Conservation (phyloP, 2,113 vertebrate genomes). For the Epinephelus cyanopodus region DNA sequence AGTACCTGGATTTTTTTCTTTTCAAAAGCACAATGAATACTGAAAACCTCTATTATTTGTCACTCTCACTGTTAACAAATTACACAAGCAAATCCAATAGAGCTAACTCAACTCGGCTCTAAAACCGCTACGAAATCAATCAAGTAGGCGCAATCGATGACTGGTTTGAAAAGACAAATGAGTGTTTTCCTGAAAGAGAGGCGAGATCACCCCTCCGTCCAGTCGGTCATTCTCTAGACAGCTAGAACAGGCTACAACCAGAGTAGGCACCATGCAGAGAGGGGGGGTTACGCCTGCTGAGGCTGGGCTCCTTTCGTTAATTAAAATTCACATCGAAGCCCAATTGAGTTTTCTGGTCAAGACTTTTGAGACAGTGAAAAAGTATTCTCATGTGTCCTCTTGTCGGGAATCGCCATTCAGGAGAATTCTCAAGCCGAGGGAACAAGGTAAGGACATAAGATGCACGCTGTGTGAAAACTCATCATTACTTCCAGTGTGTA, state of each 20-base stretch:
- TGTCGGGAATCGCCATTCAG: too few species aligned
- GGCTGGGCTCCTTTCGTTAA: slow-evolving; percentile 8
- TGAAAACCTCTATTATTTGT: slow-evolving; percentile 59
- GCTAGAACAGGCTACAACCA: slow-evolving; percentile 68
- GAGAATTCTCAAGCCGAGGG: too few species aligned
- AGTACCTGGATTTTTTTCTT: slow-evolving; percentile 83
- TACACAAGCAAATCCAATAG: slow-evolving; percentile 66
- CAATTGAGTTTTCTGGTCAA: slow-evolving; percentile 6
- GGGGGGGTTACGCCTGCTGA: slow-evolving; percentile 14
- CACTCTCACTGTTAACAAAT: slow-evolving; percentile 50
- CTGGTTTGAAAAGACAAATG: slow-evolving; percentile 63
- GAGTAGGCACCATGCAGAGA: slow-evolving; percentile 82
- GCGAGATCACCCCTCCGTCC: slow-evolving; percentile 35
- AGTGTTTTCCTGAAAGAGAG: slow-evolving; percentile 78
- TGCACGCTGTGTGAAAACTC: too few species aligned
- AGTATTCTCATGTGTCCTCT: too few species aligned
- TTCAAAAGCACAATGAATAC: slow-evolving; percentile 77
- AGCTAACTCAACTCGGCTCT: slow-evolving; percentile 30
- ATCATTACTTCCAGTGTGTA: too few species aligned
- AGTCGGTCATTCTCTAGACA: slow-evolving; percentile 52
- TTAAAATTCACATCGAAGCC: slow-evolving; percentile 21
- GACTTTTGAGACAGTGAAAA: neutral
- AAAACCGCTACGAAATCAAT: slow-evolving; percentile 38
- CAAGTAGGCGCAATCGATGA: slow-evolving; percentile 41
- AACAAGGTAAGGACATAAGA: too few species aligned